Conservation (phyloP, 1,140 invertebrate species). For the Pemphigus obesinymphae region DNA sequence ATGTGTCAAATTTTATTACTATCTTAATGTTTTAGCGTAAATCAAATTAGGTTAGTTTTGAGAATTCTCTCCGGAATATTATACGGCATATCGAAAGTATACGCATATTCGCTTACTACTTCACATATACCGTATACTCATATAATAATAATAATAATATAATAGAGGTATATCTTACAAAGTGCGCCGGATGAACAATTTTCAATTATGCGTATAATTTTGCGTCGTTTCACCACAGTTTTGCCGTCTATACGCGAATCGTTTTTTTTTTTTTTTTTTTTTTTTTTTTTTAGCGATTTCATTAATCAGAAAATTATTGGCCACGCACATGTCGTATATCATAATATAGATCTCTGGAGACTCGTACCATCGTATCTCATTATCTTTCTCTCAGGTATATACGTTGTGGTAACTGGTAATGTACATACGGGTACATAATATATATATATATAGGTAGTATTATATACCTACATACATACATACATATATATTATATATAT, state of each 20-base stretch:
- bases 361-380: not conserved
- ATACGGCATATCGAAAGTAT: not conserved
- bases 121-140: not conserved
- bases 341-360: too few relatives aligned
- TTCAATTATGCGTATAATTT: not conserved
- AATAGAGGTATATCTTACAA: not conserved
- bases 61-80: not conserved
- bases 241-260: too few relatives aligned
- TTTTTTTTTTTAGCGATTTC: not conserved
- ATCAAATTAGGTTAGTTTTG: not conserved
- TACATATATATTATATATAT: too few relatives aligned
- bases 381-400: too few relatives aligned
- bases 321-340: not conserved
- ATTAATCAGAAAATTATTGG: not conserved
- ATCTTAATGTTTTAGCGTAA: not conserved
- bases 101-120: too few relatives aligned
- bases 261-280: not conserved
- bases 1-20: not conserved
- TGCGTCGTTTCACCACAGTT: not conserved
- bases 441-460: not conserved
- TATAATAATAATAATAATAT: not conserved
- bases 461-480: too few relatives aligned
- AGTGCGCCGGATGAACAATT: not conserved
- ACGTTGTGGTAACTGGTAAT: too few relatives aligned
- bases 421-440: not conserved